phyloP scores from a whole-genome alignment of 2,797 vertebrate species.

The Streptopelia turtur region DNA sequence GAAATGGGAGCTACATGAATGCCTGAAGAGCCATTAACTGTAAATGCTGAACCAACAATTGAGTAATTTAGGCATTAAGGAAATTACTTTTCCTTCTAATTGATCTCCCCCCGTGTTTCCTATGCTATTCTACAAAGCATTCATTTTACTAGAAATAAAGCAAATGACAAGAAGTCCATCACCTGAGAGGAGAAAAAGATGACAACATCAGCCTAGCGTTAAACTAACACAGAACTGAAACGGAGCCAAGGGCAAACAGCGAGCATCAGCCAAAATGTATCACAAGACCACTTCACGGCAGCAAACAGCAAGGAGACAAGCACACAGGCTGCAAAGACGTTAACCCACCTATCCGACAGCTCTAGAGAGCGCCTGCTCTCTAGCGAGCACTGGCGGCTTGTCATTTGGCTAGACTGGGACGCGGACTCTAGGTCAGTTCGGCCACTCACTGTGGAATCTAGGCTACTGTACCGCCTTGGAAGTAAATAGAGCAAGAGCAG shows the following conservation, averaged over 20 bases:
- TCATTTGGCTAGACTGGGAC: constrained; percentile 70
- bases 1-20: not conserved
- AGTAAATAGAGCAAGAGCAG: constrained; percentile 49
- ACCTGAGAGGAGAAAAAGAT: not conserved
- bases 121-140: not conserved
- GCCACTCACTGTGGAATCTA: constrained; percentile 64
- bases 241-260: not conserved
- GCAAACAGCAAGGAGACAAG: not conserved
- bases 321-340: not conserved
- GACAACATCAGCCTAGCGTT: not conserved
- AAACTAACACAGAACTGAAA: not conserved
- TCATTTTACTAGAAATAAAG: not conserved
- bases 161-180: not conserved
- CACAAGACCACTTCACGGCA: constrained; percentile 8
- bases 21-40: not conserved
- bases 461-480: constrained; percentile 54
- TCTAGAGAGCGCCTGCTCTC: constrained; percentile 65
- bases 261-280: not conserved
- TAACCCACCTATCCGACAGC: constrained; percentile 62
- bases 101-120: not conserved
- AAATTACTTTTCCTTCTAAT: not conserved
- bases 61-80: not conserved
- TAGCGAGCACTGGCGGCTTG: constrained; percentile 67
- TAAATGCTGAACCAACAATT: not conserved
- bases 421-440: constrained; percentile 58